Conservation (phyloP, 2,797 vertebrate genomes). For the Crocodylus rhombifer region DNA sequence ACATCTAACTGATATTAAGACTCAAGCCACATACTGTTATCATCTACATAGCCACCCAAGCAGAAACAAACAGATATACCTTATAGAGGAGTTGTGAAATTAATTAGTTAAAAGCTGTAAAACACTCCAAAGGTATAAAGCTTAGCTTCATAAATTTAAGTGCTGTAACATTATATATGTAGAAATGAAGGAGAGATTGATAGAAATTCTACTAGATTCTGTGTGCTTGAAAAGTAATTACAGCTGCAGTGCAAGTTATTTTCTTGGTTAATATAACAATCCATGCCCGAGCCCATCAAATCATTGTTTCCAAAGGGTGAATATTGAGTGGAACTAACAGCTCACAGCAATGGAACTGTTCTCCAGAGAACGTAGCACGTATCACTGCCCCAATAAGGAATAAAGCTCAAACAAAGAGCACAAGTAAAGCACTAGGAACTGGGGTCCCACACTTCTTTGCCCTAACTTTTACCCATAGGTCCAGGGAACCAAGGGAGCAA, state of each 20-base stretch:
- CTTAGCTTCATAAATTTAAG: constrained; percentile 49
- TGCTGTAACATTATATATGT: not conserved
- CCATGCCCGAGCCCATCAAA: constrained; percentile 47
- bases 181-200: constrained; percentile 51
- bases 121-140: constrained; percentile 60
- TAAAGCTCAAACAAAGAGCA: constrained; percentile 38
- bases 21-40: constrained; percentile 52
- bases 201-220: constrained; percentile 22
- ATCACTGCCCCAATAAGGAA: constrained; percentile 40
- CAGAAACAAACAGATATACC: constrained; percentile 61
- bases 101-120: constrained; percentile 69
- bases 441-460: constrained; percentile 18
- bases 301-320: constrained; percentile 57
- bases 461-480: constrained; percentile 53
- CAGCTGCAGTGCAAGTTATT: constrained; percentile 56
- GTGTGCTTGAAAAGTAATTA: constrained; percentile 44
- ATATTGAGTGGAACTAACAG: constrained; percentile 61
- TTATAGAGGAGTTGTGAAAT: constrained; percentile 52
- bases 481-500: constrained; percentile 29
- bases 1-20: constrained; percentile 25
- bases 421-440: constrained; percentile 30
- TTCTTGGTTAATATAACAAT: constrained; percentile 68
- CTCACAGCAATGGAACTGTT: constrained; percentile 46
- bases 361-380: constrained; percentile 21
- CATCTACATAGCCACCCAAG: constrained; percentile 44